Evolutionary conservation across 1,140 invertebrate genomes (phyloP).

Genomic region (Drosophila sp.): DNA sequence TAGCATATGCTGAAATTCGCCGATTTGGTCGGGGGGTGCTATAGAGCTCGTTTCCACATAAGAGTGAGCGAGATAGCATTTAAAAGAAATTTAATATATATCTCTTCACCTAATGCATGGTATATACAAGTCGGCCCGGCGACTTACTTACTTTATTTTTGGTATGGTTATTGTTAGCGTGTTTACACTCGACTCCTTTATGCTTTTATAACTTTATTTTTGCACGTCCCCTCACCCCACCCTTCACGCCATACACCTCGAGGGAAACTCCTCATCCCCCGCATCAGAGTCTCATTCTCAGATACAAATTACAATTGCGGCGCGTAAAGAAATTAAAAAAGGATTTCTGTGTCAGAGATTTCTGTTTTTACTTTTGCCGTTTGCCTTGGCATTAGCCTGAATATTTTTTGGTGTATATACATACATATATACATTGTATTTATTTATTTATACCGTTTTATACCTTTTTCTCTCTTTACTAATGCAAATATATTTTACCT

Average conservation of each 20-base stretch:
- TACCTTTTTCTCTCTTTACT: conserved; percentile 37
- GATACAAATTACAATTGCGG: conserved; percentile 76
- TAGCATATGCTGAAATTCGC: no score
- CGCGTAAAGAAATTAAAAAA: conserved; percentile 71
- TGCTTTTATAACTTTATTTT: conserved; percentile 79
- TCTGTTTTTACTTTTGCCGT: conserved; percentile 16
- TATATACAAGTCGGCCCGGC: no score
- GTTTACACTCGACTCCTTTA: conserved; percentile 57
- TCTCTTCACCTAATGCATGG: no score
- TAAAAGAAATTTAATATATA: no score
- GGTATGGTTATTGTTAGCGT: conserved; percentile 45
- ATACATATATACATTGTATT: conserved; percentile 51
- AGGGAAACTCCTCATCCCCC: neutral
- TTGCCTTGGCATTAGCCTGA: conserved; percentile 15
- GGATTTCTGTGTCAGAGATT: conserved; percentile 52
- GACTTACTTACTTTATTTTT: no score
- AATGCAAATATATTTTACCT: conserved; percentile 77
- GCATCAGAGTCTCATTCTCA: conserved; percentile 16
- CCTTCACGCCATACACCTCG: neutral
- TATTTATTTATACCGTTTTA: conserved; percentile 52
- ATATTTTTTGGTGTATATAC: conserved; percentile 26
- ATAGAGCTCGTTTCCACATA: no score
- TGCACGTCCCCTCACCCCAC: conserved; percentile 21
- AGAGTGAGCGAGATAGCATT: no score
- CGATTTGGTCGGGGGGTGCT: no score